Evolutionary conservation across 2,797 vertebrate genomes (phyloP).

Genomic region (Mormyrops boulengeri): DNA sequence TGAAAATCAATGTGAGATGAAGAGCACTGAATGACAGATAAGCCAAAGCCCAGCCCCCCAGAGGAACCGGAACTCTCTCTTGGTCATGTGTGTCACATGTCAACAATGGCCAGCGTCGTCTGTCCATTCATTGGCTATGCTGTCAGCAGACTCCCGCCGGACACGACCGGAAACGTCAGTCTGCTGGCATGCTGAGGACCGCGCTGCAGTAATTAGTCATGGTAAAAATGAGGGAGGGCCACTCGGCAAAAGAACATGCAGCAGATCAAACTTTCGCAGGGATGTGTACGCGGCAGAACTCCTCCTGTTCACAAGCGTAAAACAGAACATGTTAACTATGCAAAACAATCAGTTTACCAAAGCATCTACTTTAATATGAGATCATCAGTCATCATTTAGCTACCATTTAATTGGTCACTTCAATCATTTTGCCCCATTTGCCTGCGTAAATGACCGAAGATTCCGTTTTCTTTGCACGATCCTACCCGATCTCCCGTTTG

Average conservation of each 20-base stretch:
- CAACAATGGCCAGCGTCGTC: no score
- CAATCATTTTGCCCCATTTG: background rate
- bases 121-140: background rate
- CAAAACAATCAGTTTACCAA: background rate
- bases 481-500: background rate
- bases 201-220: background rate
- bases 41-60: background rate
- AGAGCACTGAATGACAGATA: constrained; percentile 6
- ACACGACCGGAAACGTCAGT: background rate
- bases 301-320: background rate
- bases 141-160: background rate
- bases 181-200: background rate
- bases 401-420: background rate
- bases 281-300: background rate
- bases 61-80: background rate
- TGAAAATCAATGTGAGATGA: constrained; percentile 36
- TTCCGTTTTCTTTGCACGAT: background rate
- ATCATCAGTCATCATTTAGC: background rate
- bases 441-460: background rate
- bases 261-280: background rate
- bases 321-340: background rate
- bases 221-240: background rate
- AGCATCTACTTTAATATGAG: background rate
- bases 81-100: background rate
- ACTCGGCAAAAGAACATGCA: background rate